Evolutionary conservation across 2,113 vertebrate genomes (phyloP).

Genomic region (Perccottus glenii): DNA sequence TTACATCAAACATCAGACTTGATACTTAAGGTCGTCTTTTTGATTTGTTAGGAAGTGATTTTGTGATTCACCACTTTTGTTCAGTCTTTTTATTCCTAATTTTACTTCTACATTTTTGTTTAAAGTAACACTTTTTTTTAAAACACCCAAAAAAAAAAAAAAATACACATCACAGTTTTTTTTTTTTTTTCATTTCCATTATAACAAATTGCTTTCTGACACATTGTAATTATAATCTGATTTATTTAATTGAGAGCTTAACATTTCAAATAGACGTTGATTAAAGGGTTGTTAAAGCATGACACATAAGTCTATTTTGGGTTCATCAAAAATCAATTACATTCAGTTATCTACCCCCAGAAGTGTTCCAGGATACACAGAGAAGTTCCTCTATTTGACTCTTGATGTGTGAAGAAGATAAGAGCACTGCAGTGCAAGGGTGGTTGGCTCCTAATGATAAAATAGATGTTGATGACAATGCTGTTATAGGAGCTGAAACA

Average conservation of each 20-base stretch:
- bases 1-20: no score
- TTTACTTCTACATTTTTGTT: no score
- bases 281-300: background rate
- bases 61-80: no score
- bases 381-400: slow-evolving; percentile 28
- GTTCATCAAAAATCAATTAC: background rate
- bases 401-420: slow-evolving; percentile 18
- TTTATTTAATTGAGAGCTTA: background rate
- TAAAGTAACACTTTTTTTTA: no score
- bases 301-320: slow-evolving; percentile 1
- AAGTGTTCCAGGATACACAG: background rate
- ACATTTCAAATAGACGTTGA: slow-evolving; percentile 3
- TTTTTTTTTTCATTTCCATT: background rate
- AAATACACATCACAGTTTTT: background rate
- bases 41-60: no score
- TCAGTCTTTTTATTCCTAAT: no score
- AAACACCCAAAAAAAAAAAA: no score
- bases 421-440: slow-evolving; percentile 42
- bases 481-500: slow-evolving; percentile 55
- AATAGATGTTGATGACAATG: slow-evolving; percentile 58
- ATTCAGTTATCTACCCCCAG: background rate
- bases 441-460: slow-evolving; percentile 41
- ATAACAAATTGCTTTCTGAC: background rate
- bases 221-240: background rate
- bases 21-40: no score